Evolutionary conservation across 1,140 invertebrate genomes (phyloP), one percentile per base, ranked within the genome.

Genomic region (Drosophila elegans): DNA sequence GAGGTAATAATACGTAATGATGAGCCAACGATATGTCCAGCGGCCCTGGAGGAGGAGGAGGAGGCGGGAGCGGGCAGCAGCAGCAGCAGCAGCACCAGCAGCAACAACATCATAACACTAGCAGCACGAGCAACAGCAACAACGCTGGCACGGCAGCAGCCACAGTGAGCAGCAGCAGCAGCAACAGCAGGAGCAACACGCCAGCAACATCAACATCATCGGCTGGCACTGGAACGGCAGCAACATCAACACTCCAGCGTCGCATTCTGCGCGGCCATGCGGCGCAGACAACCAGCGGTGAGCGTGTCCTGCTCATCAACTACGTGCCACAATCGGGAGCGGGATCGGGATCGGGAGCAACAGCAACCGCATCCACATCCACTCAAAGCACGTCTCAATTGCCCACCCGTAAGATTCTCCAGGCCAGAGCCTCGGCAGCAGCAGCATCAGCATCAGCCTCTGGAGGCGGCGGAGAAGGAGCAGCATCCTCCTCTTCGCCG

Each of bases 1-100:
- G 91, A 75, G 79, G 91, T 82, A 91, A 92, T 78, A 92, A 92
- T 91, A 91, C 91, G 91, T 92, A 92, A 92, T 92, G 91, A 92
- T 92, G 90, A 91, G 79, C 90, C 91, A 91, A 91, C 91, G 90
- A 91, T 91, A 91, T 91, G 90, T 90, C 91, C 90, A 89, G 90
- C 90, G 90, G 90, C 80, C 80, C 83, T 88, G 89, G 83, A 80
- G 89, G 75, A 76, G 85, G 75, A 76, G 85, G 89, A 68, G 79
- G 82, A 61, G 76, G 77, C 63, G 78, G 74, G 57, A 74, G 56
- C 82, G 80, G 80, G 80, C 77, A 86, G 45, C 80, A 68, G 36
- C 62, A 72, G 63, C 71, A 60, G 42, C 60, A 86, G 45, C 80
- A 68, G 36, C 62, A 72, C 60, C 71, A 60, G 42, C 60, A 62